Percentiles rank a stretch among this genome's conserved stretches.
These are phyloP conservation scores for Cebidichthys violaceus DNA, from an alignment of 2,113 vertebrate genomes.

Conservation along the genomic window DNA sequence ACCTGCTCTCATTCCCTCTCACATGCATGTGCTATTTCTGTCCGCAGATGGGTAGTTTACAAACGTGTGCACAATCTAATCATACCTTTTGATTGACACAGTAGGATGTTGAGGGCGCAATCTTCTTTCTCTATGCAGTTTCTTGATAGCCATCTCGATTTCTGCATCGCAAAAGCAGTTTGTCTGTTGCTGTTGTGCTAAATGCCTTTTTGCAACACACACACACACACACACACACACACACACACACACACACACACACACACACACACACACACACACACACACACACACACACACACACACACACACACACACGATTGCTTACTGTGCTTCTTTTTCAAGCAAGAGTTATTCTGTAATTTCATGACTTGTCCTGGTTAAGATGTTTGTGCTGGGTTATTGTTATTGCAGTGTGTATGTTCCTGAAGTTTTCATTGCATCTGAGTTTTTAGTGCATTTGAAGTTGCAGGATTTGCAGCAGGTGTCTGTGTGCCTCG, in stretches of 20 bases:
- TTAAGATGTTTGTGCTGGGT: slow-evolving; percentile 5
- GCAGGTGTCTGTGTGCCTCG: slow-evolving; percentile 70
- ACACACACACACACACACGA: slow-evolving; percentile 26
- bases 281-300: slow-evolving; percentile 26
- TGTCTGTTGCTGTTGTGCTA: slow-evolving; percentile 17
- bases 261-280: slow-evolving; percentile 25
- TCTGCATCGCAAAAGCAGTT: neutral
- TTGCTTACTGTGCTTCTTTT: slow-evolving; percentile 50
- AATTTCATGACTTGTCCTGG: slow-evolving; percentile 3
- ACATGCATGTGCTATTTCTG: slow-evolving; percentile 69
- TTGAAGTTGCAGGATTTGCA: slow-evolving; percentile 54
- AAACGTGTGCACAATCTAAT: slow-evolving; percentile 36
- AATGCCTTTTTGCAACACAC: slow-evolving; percentile 46
- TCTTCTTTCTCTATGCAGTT: slow-evolving; percentile 7
- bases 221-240: slow-evolving; percentile 24
- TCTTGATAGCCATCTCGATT: neutral
- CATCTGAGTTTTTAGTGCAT: slow-evolving; percentile 30
- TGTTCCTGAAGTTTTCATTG: neutral
- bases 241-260: slow-evolving; percentile 20
- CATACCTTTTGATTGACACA: neutral
- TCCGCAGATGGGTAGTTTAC: slow-evolving; percentile 54
- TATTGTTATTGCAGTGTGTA: neutral
- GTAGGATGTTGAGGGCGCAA: neutral
- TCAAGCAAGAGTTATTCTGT: slow-evolving; percentile 32
- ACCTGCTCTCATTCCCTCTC: slow-evolving; percentile 56